phyloP scores from a whole-genome alignment of 2,113 vertebrate genomes.

The Catagonus wagneri region DNA sequence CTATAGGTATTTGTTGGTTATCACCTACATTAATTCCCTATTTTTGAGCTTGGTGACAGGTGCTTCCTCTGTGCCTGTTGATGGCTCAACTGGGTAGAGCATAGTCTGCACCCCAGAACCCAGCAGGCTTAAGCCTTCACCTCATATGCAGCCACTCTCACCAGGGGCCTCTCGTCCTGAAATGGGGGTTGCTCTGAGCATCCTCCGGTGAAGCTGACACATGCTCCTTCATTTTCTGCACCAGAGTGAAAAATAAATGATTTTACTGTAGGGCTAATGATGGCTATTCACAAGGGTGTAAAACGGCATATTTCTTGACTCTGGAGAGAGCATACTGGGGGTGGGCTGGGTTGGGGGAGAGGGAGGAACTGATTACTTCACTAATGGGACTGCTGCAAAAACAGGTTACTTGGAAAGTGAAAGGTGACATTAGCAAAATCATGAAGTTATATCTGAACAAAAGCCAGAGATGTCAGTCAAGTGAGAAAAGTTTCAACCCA shows the following conservation, averaged over 20 bases:
- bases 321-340: background rate
- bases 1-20: background rate
- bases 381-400: background rate
- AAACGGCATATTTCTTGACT: background rate
- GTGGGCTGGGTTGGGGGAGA: background rate
- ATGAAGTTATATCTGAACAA: slow-evolving; percentile 26
- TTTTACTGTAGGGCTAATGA: slow-evolving; percentile 50
- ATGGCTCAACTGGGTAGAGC: background rate
- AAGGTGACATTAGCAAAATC: slow-evolving; percentile 49
- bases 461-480: background rate
- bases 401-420: slow-evolving; percentile 14
- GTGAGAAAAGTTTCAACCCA: slow-evolving; percentile 72
- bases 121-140: background rate
- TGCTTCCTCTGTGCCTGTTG: background rate
- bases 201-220: background rate
- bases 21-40: background rate
- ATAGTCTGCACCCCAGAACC: background rate
- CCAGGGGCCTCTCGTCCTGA: background rate
- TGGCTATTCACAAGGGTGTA: background rate
- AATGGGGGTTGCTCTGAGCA: background rate
- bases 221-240: background rate
- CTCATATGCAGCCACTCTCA: background rate
- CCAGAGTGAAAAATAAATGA: slow-evolving; percentile 54
- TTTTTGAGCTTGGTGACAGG: background rate
- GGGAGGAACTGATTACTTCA: background rate